phyloP scores from a whole-genome alignment of 1,140 invertebrate genomes.

The Halyomorpha halys region DNA sequence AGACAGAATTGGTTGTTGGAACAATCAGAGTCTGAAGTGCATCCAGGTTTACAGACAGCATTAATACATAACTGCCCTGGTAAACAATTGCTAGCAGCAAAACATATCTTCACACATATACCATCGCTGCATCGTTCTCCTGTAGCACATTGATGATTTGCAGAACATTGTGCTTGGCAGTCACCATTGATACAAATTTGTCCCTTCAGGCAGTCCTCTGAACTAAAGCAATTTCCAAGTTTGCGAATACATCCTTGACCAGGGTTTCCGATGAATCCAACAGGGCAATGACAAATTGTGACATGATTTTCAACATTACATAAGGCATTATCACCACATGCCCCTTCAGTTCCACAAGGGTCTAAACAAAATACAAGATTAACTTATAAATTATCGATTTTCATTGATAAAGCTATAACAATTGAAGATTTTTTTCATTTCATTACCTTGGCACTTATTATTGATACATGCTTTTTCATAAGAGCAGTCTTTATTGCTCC shows the following conservation, averaged over 20 bases:
- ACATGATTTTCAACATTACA: conserved; percentile 61
- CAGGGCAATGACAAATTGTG: conserved; percentile 63
- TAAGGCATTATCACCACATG: conserved; percentile 74
- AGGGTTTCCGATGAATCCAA: conserved; percentile 75
- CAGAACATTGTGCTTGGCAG: conserved; percentile 63
- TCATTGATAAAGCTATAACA: neutral
- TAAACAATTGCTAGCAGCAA: conserved; percentile 76
- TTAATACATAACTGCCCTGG: conserved; percentile 79
- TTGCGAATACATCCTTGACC: conserved; percentile 78
- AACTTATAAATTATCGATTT: neutral
- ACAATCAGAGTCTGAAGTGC: conserved; percentile 70
- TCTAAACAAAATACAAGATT: conserved; percentile 38
- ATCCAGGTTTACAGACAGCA: conserved; percentile 70
- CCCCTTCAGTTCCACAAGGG: conserved; percentile 61
- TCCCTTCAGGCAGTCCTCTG: conserved; percentile 53
- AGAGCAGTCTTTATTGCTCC: conserved; percentile 67
- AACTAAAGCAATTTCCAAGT: conserved; percentile 50
- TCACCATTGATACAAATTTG: conserved; percentile 62
- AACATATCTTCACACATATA: conserved; percentile 74
- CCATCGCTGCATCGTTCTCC: conserved; percentile 72
- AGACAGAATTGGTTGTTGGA: conserved; percentile 66
- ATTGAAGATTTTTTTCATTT: too few species aligned
- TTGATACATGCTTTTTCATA: conserved; percentile 65
- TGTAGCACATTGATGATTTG: conserved; percentile 58
- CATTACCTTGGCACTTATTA: conserved; percentile 57